Base-by-base conservation (phyloP, 2,113 vertebrate genomes). In the Acrocephalus arundinaceus region DNA sequence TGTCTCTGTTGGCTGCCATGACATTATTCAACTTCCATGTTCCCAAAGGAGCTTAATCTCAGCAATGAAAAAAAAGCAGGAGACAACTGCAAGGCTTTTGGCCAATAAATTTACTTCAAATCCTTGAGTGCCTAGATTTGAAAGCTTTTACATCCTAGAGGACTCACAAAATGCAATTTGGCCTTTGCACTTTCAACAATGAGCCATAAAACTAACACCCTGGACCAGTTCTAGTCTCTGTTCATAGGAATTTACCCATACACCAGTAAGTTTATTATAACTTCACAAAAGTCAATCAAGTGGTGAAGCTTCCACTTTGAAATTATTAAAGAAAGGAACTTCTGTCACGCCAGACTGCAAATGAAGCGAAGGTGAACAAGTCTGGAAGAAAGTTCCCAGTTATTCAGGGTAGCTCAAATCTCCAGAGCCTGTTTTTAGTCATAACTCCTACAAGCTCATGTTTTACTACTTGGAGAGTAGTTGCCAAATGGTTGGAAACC, bases 401-500 rank as follows among this genome's bases (percentile, higher is more conserved):
- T 90, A 52, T 15, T 41, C 75, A 49, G 78, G 14, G 39, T 19
- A 85, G 74, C 59, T 96, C 30, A 1, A 35, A 55, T 49, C 85
- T 80, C 82, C 63, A 52, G 46, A 74, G 75, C 43, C 93, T 96
- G 90, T 24, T 95, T 96, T 88, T 77, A 95, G 94, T 95, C 90
- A 77, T 31, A 90, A 43, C n/a, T 25, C 85, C 63, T 73, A 66
- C 48, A 88, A 90, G 33, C 23, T 96, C 55, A 31, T 46, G 16
- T 82, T 97, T 96, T 91, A 91, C 87, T 90, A 48, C 85, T 89
- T 78, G 87, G 20, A 77, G 22, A 67, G 78, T 7, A 67, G 35
- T 37, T 95, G 95, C 91, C 95, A 97, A 52, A 68, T 96, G 92
- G 78, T 88, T 85, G 71, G 75, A 95, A 94, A 83, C 11, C 19